Evolutionary conservation across 2,888 invertebrate genomes (phyloP).

Genomic region (Eupithecia subfuscata): DNA sequence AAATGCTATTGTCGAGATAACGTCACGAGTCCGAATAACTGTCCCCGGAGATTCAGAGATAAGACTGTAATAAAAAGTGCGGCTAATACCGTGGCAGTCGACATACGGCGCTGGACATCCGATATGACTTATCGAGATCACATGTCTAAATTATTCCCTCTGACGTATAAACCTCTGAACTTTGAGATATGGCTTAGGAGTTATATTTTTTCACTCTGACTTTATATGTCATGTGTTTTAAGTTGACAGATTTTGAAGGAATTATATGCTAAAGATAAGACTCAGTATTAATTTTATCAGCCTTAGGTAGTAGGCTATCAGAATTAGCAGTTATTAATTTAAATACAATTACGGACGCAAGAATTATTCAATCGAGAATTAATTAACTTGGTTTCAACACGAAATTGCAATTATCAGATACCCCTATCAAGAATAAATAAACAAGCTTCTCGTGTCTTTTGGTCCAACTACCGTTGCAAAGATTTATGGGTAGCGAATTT

Average conservation of each 20-base stretch:
- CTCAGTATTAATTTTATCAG: too few species aligned
- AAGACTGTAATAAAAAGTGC: slow-evolving; percentile 17
- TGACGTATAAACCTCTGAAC: neutral
- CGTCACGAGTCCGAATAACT: slow-evolving; percentile 31
- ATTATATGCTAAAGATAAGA: neutral
- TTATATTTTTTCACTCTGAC: neutral
- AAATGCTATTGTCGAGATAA: slow-evolving; percentile 32
- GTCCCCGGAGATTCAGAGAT: slow-evolving; percentile 29
- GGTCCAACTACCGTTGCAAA: neutral
- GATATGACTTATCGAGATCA: slow-evolving; percentile 1
- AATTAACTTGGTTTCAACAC: slow-evolving; percentile 14
- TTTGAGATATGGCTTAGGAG: neutral
- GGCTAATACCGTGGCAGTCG: slow-evolving; percentile 15
- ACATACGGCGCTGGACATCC: slow-evolving; percentile 7
- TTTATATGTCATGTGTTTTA: neutral
- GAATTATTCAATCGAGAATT: neutral
- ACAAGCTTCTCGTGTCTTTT: neutral
- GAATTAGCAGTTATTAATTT: neutral
- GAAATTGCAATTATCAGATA: slow-evolving; percentile 23
- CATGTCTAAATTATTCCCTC: neutral
- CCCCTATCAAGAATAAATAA: slow-evolving; percentile 6
- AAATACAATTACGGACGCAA: neutral
- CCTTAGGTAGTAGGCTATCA: neutral
- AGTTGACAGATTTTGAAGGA: neutral
- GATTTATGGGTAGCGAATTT: neutral